Percentiles rank a stretch among this genome's conserved stretches.
Conservation (phyloP, 2,797 vertebrate species). For the Enteromius unitaeniatus region DNA sequence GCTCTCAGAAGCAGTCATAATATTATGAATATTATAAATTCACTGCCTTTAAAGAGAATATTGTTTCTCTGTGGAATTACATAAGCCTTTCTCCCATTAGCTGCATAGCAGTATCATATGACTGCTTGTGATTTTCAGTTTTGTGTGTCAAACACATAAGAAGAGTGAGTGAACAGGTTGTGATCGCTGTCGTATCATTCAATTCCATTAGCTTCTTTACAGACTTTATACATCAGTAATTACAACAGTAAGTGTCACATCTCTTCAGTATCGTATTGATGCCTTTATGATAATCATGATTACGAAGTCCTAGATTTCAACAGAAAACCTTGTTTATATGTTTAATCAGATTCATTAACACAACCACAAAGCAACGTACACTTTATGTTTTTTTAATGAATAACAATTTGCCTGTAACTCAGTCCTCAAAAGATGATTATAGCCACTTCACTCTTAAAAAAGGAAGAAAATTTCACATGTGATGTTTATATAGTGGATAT, state of each 20-base stretch:
- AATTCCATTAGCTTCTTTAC: neutral
- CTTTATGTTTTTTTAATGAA: constrained; percentile 7
- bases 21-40: neutral
- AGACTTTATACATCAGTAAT: neutral
- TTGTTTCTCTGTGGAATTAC: neutral
- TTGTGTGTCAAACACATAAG: neutral
- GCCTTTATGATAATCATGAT: neutral
- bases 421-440: constrained; percentile 25
- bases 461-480: constrained; percentile 64
- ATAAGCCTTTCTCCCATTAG: neutral
- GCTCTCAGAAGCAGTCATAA: neutral
- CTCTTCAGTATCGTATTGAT: neutral
- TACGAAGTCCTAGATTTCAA: neutral
- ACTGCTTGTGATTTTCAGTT: neutral
- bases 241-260: neutral
- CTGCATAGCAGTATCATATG: neutral
- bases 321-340: neutral
- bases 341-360: neutral
- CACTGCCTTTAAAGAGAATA: neutral
- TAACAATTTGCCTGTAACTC: neutral
- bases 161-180: neutral
- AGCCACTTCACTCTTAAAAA: constrained; percentile 60
- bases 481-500: constrained; percentile 70
- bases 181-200: neutral
- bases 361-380: neutral